Evolutionary conservation across 2,797 vertebrate genomes (phyloP).

Genomic region (Natrix natrix): DNA sequence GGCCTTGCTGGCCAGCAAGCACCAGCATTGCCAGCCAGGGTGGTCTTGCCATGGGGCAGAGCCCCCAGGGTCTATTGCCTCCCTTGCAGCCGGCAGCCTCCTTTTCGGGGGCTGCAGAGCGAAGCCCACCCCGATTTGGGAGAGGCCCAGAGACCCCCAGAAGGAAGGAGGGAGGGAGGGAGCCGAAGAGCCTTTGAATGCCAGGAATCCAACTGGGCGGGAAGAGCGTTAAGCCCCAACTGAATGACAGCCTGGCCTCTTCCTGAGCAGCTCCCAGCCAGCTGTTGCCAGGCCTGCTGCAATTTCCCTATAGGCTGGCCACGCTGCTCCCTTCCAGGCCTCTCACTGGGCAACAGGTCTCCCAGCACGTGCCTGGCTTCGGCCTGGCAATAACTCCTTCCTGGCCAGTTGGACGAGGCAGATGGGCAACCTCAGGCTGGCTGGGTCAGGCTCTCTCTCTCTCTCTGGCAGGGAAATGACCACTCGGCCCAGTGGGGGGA

Average conservation of each 20-base stretch:
- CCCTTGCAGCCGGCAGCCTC: neutral
- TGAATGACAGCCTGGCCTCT: neutral
- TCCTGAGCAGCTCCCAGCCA: neutral
- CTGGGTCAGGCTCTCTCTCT: no score
- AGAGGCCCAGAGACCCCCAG: neutral
- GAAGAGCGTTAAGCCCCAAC: neutral
- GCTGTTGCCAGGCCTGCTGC: neutral
- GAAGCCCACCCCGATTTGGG: neutral
- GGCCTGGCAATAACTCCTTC: neutral
- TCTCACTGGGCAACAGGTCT: neutral
- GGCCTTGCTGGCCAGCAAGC: neutral
- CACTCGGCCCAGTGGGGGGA: no score
- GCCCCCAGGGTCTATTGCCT: neutral
- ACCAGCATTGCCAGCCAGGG: neutral
- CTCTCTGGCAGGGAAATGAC: neutral
- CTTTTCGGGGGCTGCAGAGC: neutral
- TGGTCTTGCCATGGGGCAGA: neutral
- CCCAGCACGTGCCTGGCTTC: neutral
- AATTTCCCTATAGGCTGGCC: neutral
- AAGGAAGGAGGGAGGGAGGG: neutral
- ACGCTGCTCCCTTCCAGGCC: neutral
- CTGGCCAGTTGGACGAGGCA: neutral
- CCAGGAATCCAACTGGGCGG: neutral
- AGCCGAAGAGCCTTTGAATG: neutral
- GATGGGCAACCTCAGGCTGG: no score